Conservation (phyloP, 1,140 invertebrate species). For the Mactra quadrangularis region DNA sequence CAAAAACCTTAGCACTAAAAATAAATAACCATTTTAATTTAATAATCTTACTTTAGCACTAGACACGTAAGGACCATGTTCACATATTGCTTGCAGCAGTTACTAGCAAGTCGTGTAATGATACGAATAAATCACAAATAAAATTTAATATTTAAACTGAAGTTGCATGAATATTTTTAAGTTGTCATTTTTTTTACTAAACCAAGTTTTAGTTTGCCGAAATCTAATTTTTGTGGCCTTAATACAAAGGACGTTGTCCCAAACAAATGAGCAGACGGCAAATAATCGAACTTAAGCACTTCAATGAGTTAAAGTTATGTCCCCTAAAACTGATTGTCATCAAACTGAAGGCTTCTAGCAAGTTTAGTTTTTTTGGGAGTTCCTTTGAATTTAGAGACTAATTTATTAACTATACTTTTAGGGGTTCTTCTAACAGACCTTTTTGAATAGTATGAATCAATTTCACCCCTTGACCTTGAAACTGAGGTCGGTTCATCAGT, state of each 20-base stretch:
- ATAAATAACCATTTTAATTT: not conserved
- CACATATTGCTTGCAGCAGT: not conserved
- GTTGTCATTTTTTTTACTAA: no score
- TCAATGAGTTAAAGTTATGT: not conserved
- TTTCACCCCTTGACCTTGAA: not conserved
- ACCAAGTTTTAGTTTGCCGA: no score
- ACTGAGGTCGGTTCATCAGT: not conserved
- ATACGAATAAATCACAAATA: not conserved
- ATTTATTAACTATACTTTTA: conserved; percentile 3
- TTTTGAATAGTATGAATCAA: not conserved
- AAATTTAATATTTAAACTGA: no score
- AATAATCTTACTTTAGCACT: not conserved
- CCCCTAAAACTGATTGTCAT: not conserved
- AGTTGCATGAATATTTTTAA: no score
- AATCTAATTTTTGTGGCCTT: no score
- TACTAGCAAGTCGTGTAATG: not conserved
- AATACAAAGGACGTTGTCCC: no score
- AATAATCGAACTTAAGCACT: not conserved
- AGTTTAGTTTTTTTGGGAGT: conserved; percentile 24
- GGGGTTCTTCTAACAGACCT: not conserved
- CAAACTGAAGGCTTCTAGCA: conserved; percentile 6
- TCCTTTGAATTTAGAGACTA: conserved; percentile 33
- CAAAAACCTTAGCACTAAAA: not conserved
- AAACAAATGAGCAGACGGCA: not conserved
- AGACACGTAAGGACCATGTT: not conserved